phyloP scores from a whole-genome alignment of 2,113 vertebrate species.

The Ictalurus furcatus region DNA sequence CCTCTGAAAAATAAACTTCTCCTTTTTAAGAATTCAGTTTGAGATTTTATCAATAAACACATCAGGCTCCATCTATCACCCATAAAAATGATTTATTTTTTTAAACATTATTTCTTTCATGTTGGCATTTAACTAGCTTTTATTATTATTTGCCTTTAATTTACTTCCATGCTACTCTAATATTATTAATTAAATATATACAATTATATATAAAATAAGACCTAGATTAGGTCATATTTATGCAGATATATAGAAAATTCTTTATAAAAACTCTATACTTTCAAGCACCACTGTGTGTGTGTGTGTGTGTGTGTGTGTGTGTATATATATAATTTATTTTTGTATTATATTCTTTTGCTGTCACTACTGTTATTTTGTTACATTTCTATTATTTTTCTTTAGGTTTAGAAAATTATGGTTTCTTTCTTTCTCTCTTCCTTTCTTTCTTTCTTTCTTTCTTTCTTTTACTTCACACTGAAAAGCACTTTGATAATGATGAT shows the following conservation, averaged over 20 bases:
- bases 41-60: background rate
- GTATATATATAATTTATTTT: background rate
- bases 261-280: too few relatives aligned
- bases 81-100: background rate
- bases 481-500: background rate
- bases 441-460: background rate
- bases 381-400: background rate
- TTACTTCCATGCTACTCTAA: background rate
- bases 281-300: too few relatives aligned
- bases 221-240: too few relatives aligned
- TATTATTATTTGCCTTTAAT: background rate
- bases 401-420: background rate
- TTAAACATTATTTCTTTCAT: too few relatives aligned
- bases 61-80: background rate
- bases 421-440: background rate
- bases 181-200: background rate
- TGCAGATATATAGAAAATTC: too few relatives aligned
- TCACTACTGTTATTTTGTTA: background rate
- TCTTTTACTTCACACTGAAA: background rate
- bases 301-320: too few relatives aligned
- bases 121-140: background rate
- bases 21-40: background rate
- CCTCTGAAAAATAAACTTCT: background rate
- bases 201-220: background rate
- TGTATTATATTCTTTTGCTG: background rate